phyloP scores from a whole-genome alignment of 1,140 invertebrate species.

The Hylyphantes graminicola region DNA sequence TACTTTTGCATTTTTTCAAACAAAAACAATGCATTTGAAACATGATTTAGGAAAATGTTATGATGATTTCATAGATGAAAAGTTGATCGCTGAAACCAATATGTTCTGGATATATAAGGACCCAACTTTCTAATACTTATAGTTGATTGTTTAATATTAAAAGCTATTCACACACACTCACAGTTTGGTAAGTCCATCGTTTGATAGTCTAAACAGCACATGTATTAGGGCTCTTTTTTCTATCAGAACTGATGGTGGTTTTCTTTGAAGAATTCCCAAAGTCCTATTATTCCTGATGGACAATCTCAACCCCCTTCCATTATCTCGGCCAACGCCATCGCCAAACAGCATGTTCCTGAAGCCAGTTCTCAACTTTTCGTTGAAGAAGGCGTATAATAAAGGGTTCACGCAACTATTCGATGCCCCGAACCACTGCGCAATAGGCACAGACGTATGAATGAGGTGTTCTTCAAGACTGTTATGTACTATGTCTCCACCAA shows the following conservation, averaged over 20 bases:
- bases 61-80: too few species aligned
- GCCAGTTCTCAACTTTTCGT: slow-evolving; percentile 71
- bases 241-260: background rate
- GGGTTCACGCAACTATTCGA: slow-evolving; percentile 71
- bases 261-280: background rate
- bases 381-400: slow-evolving; percentile 71
- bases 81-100: too few species aligned
- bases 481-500: slow-evolving; percentile 70
- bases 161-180: too few species aligned
- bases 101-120: too few species aligned
- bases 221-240: background rate
- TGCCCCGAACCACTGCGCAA: slow-evolving; percentile 72
- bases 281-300: slow-evolving; percentile 6
- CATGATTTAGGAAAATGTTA: too few species aligned
- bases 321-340: background rate
- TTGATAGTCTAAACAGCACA: background rate
- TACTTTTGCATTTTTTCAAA: too few species aligned
- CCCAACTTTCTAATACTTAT: too few species aligned
- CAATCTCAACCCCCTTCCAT: background rate
- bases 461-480: slow-evolving; percentile 60
- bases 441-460: slow-evolving; percentile 63
- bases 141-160: too few species aligned
- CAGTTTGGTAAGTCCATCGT: too few species aligned
- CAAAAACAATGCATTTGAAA: too few species aligned
- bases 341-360: slow-evolving; percentile 30